Percentiles rank a stretch among this genome's conserved stretches.
Evolutionary conservation across 2,797 vertebrate species (phyloP).

Genomic region (Cichlasoma orientale): DNA sequence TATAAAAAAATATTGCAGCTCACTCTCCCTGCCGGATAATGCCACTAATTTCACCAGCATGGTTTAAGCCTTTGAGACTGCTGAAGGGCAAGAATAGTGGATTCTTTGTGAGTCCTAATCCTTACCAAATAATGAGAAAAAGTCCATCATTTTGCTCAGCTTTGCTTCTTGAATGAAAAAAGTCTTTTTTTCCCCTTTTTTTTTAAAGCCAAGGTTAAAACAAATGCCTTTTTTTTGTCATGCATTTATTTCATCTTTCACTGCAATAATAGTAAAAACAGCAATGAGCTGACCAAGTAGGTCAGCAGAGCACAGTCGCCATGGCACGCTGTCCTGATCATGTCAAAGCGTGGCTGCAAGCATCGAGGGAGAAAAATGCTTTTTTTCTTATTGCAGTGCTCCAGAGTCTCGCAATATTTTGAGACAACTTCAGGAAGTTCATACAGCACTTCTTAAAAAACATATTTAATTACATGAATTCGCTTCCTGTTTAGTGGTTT

Average conservation of each 20-base stretch:
- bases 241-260: background rate
- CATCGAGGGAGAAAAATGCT: background rate
- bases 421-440: background rate
- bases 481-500: background rate
- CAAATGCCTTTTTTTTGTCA: background rate
- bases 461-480: background rate
- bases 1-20: conserved; percentile 30
- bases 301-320: background rate
- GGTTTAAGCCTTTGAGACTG: background rate
- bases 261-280: background rate
- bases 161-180: background rate
- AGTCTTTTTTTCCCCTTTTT: background rate
- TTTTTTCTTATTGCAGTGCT: background rate
- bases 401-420: background rate
- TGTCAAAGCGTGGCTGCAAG: background rate
- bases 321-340: background rate
- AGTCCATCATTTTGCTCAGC: background rate
- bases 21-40: background rate
- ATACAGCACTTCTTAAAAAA: background rate
- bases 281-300: background rate
- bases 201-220: background rate
- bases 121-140: conserved; percentile 1
- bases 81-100: background rate
- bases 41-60: conserved; percentile 12
- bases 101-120: conserved; percentile 1